Conservation (phyloP, 2,113 vertebrate species). For the Prinia subflava region DNA sequence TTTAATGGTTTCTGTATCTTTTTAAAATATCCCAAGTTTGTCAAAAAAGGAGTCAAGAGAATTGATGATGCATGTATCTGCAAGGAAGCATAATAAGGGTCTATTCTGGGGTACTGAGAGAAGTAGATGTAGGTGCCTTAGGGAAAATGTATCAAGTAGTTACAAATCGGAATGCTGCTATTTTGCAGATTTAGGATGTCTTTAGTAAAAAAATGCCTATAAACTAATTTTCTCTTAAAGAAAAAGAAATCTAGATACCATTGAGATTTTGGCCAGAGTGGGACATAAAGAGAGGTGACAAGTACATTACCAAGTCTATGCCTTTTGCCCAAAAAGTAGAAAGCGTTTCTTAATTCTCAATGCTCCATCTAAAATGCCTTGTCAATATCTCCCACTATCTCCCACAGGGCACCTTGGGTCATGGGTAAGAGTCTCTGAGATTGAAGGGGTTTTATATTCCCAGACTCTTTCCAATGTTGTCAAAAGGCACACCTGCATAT, state of each 20-base stretch:
- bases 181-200: not conserved
- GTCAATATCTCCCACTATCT: not conserved
- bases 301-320: not conserved
- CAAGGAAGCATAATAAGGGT: not conserved
- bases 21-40: not conserved
- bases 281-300: not conserved
- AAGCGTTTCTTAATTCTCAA: not conserved
- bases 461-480: not conserved
- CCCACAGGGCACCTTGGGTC: not conserved
- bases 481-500: not conserved
- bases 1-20: not conserved
- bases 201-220: not conserved
- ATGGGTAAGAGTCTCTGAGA: not conserved
- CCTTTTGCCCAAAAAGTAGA: not conserved
- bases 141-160: not conserved
- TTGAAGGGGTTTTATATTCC: fast-evolving
- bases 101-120: not conserved
- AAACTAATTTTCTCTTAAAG: not conserved
- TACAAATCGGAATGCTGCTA: not conserved
- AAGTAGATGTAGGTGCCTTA: not conserved
- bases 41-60: not conserved
- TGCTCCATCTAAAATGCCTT: not conserved
- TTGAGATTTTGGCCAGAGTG: not conserved
- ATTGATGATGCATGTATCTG: not conserved
- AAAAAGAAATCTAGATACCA: not conserved